Evolutionary conservation across 2,113 vertebrate genomes (phyloP).

Genomic region (Oryctolagus cuniculus): DNA sequence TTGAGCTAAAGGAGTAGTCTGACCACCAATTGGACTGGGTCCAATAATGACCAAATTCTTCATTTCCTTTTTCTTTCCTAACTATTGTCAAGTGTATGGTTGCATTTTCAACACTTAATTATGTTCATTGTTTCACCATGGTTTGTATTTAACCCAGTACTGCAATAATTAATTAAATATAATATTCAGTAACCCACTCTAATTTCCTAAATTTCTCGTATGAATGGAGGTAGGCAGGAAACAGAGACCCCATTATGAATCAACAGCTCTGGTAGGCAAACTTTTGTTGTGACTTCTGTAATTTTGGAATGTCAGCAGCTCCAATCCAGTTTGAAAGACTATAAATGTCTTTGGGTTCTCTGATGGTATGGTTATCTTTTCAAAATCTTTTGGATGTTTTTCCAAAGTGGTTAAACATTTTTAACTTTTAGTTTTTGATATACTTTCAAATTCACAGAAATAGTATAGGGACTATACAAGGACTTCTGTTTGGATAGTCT

Average conservation of each 20-base stretch:
- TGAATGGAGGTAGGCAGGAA: background rate
- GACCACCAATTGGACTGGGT: background rate
- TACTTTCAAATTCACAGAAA: constrained; percentile 1
- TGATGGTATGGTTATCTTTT: background rate
- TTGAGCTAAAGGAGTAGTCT: background rate
- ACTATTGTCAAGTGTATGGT: background rate
- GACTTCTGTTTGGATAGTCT: background rate
- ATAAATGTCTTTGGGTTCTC: background rate
- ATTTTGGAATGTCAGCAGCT: background rate
- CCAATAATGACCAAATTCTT: background rate
- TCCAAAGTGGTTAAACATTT: background rate
- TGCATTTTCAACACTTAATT: constrained; percentile 2
- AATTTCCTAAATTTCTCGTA: background rate
- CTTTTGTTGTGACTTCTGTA: background rate
- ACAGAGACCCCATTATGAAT: background rate
- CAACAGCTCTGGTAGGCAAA: background rate
- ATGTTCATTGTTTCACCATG: background rate
- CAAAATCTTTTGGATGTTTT: constrained; percentile 10
- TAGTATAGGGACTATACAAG: background rate
- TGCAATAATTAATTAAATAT: background rate
- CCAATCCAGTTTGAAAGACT: constrained; percentile 1
- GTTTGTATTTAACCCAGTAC: background rate
- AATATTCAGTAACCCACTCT: background rate
- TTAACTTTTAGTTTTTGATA: constrained; percentile 22
- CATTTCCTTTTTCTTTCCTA: background rate